Evolutionary conservation across 2,888 invertebrate species (phyloP), one percentile per base, ranked within the genome.

Genomic region (Sarcophaga carnaria): DNA sequence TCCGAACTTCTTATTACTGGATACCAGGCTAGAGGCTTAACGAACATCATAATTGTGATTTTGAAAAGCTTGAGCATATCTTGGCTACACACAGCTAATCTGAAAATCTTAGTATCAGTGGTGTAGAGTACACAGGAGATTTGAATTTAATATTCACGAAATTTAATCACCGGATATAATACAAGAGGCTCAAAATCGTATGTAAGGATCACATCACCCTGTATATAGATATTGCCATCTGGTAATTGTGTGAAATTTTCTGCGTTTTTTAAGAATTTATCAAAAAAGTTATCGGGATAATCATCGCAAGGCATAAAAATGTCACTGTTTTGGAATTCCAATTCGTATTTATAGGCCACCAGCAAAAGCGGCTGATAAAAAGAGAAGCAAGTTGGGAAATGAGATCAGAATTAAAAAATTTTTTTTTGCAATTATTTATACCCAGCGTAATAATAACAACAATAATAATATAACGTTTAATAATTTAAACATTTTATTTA

Each of bases 211-310:
- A 70, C 6, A 47, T 78, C 78, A 6, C 69, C 47, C 1, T 20
- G 4, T 3, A 78, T n/a, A 11, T 69, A 47, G 14, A 17, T 2
- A 3, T 20, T 49, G 11, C 60, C 69, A 69, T 69, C 69, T 6
- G 60, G 45, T 12, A 78, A 20, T 3, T 62, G 2, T 12, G 78
- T 78, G 4, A 70, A 6, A 62, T 78, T 78, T 62, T 70, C n/a
- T 0, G 78, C 66, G 4, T 14, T 4, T 17, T 8, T 69, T 3
- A 70, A 0, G 14, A 47, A 47, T 0, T 10, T 25, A 5, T 14
- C n/a, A 0, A 78, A 25, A 60, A n/a, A 70, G 25, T 78, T 69
- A 47, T 78, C 5, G 6, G 78, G 69, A 78, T 69, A 70, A 3
- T 78, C 47, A 1, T n/a, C 37, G 60, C 78, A 78, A 1, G 69